Conservation (phyloP, 2,113 vertebrate species). For the Neopipo cinnamomea region DNA sequence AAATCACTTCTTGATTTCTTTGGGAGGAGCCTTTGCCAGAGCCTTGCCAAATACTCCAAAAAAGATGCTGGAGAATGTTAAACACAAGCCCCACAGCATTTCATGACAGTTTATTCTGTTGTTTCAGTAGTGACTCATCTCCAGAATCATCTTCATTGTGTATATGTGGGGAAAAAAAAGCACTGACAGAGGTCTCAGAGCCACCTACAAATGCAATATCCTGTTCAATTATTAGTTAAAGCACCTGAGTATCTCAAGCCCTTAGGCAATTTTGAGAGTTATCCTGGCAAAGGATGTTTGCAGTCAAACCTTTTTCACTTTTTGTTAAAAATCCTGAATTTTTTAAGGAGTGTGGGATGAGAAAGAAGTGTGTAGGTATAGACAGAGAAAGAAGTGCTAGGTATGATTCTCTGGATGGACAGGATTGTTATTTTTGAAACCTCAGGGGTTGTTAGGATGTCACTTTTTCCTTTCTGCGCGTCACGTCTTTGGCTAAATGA, state of each 20-base stretch:
- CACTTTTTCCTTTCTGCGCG: not conserved
- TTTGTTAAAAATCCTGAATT: not conserved
- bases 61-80: not conserved
- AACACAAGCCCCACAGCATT: not conserved
- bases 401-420: not conserved
- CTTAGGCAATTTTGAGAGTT: not conserved
- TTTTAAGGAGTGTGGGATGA: not conserved
- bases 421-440: not conserved
- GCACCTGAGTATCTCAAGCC: not conserved
- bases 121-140: constrained; percentile 52
- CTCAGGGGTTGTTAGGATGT: not conserved
- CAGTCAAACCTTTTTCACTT: not conserved
- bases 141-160: not conserved
- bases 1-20: constrained; percentile 16
- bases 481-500: not conserved
- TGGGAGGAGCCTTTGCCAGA: not conserved
- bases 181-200: not conserved
- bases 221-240: constrained; percentile 12
- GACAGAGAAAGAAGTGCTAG: not conserved
- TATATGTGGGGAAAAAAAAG: accelerated
- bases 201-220: not conserved
- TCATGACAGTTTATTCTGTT: constrained; percentile 37
- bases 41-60: not conserved
- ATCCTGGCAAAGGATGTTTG: not conserved
- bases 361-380: not conserved